These are phyloP conservation scores for Pelecanus crispus DNA, from an alignment of 2,113 vertebrate species.

Conservation along the genomic window DNA sequence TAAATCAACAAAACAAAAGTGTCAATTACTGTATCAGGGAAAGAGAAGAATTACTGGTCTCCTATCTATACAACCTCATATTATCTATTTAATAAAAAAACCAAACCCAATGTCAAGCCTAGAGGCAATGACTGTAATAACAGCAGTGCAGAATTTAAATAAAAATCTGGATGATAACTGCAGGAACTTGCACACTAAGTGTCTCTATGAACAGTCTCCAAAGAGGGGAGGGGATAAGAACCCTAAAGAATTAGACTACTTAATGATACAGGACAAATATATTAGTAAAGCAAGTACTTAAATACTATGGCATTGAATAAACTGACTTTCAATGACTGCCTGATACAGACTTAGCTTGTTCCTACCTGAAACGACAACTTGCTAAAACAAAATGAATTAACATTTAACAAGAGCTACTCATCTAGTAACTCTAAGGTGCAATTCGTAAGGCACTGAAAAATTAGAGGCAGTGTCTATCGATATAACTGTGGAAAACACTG, in stretches of 20 bases:
- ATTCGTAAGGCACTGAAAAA: background rate
- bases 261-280: background rate
- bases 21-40: background rate
- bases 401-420: background rate
- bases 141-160: background rate
- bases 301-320: background rate
- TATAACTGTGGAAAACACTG: background rate
- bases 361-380: background rate
- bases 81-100: background rate
- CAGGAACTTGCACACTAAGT: background rate
- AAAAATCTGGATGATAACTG: background rate
- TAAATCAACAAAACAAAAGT: background rate
- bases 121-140: background rate
- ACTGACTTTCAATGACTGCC: background rate
- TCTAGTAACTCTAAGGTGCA: background rate
- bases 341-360: background rate
- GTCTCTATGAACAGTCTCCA: background rate
- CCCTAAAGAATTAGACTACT: background rate
- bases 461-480: background rate
- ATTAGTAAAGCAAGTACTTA: background rate
- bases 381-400: background rate
- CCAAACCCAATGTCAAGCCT: background rate
- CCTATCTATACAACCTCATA: background rate
- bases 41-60: background rate
- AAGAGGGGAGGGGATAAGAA: background rate